Evolutionary conservation across 64 coral and sea anemone genomes (phyloP).

Genomic region (Trachythela sp.): DNA sequence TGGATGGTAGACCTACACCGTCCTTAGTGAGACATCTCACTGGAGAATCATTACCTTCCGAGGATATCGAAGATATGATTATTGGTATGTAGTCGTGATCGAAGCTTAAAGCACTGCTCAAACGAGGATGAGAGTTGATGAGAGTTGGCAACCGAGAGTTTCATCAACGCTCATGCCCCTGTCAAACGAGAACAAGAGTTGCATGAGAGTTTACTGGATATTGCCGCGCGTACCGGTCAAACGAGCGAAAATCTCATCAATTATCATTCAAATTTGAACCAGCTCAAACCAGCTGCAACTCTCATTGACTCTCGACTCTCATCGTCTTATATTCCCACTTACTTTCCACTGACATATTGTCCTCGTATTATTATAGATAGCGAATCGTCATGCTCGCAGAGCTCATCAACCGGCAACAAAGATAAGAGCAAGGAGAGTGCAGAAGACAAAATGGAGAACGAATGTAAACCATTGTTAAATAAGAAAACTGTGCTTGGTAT

Average conservation of each 20-base stretch:
- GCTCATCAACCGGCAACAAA: conserved; percentile 15
- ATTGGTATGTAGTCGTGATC: conserved; percentile 54
- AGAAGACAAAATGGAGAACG: conserved; percentile 29
- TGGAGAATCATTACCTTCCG: conserved; percentile 55
- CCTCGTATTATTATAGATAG: not conserved
- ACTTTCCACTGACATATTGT: not conserved
- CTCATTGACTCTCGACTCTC: too few relatives aligned
- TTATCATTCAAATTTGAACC: too few relatives aligned
- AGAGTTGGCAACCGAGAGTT: too few relatives aligned
- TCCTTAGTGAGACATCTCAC: conserved; percentile 82
- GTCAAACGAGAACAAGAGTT: too few relatives aligned
- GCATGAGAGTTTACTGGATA: too few relatives aligned
- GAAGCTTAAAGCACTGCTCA: too few relatives aligned
- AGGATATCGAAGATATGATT: conserved; percentile 65
- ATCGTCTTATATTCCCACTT: not conserved
- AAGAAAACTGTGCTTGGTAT: conserved; percentile 76
- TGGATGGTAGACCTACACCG: conserved; percentile 49
- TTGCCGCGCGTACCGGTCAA: too few relatives aligned
- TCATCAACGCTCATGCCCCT: too few relatives aligned
- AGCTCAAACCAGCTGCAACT: too few relatives aligned
- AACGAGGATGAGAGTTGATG: too few relatives aligned
- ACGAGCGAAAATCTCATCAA: too few relatives aligned
- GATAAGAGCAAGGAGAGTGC: conserved; percentile 53
- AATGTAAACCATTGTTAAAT: conserved; percentile 64
- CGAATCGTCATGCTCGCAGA: not conserved